phyloP scores from a whole-genome alignment of 2,888 invertebrate species.

The Nephrotoma flavescens region DNA sequence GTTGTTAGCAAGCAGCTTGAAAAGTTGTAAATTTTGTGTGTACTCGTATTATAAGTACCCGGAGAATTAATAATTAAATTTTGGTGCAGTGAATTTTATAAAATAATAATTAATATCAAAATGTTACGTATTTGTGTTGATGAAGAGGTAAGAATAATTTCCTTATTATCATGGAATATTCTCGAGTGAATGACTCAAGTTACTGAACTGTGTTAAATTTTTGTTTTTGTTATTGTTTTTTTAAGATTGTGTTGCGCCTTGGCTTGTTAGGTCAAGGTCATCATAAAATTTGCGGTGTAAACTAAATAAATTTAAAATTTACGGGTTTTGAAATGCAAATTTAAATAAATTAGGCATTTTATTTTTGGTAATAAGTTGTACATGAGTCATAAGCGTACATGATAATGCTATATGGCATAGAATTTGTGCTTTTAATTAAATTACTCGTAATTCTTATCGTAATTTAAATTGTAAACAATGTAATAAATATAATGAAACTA shows the following conservation, averaged over 20 bases:
- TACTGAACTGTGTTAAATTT: background rate
- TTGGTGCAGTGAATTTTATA: background rate
- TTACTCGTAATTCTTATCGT: background rate
- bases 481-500: background rate
- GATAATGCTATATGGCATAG: background rate
- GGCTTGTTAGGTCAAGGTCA: background rate
- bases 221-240: background rate
- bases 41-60: background rate
- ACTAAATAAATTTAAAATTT: background rate
- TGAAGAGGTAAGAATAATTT: background rate
- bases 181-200: no score
- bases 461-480: background rate
- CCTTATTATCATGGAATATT: no score
- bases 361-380: no score
- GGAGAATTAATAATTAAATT: background rate
- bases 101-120: background rate
- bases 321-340: background rate
- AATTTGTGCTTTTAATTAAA: background rate
- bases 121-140: background rate
- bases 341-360: background rate
- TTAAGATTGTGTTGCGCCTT: background rate
- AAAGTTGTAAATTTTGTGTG: background rate
- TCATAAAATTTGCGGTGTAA: background rate
- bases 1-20: background rate
- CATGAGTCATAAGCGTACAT: background rate